Evolutionary conservation across 1,140 invertebrate genomes (phyloP).

Genomic region (Drosophila parabipectinata): DNA sequence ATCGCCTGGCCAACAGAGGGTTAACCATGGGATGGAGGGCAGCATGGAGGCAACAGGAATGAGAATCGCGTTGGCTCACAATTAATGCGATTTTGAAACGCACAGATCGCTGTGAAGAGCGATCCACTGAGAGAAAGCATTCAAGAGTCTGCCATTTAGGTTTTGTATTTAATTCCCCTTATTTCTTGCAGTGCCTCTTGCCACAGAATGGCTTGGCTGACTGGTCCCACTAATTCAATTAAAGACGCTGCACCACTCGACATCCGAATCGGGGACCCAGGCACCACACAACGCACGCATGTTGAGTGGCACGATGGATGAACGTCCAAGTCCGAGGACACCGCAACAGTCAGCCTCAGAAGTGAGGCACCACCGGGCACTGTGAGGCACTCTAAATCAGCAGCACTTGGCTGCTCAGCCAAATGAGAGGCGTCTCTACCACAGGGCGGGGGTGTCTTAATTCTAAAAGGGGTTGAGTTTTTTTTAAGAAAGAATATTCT

Average conservation of each 20-base stretch:
- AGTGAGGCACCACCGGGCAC: neutral
- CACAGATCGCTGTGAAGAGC: constrained; percentile 59
- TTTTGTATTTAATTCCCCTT: too few species aligned
- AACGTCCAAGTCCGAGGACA: constrained; percentile 27
- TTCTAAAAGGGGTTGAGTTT: too few species aligned
- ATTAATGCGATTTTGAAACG: constrained; percentile 83
- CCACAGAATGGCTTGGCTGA: constrained; percentile 15
- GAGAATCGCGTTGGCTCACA: constrained; percentile 49
- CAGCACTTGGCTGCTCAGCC: neutral
- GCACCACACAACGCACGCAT: constrained; percentile 53
- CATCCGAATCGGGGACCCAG: neutral
- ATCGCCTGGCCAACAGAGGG: neutral
- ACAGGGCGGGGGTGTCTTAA: neutral
- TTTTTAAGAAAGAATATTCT: neutral
- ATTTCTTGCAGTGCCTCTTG: constrained; percentile 5
- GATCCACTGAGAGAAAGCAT: constrained; percentile 9
- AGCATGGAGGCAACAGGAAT: constrained; percentile 16
- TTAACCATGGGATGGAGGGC: neutral
- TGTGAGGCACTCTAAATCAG: neutral
- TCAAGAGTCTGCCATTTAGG: too few species aligned
- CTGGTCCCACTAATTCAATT: constrained; percentile 75
- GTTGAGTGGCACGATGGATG: constrained; percentile 67
- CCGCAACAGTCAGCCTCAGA: constrained; percentile 3
- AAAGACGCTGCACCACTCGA: constrained; percentile 43
- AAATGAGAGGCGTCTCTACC: constrained; percentile 25